These are phyloP conservation scores for Podarcis siculus DNA, from an alignment of 2,797 vertebrate genomes.

Conservation along the genomic window DNA sequence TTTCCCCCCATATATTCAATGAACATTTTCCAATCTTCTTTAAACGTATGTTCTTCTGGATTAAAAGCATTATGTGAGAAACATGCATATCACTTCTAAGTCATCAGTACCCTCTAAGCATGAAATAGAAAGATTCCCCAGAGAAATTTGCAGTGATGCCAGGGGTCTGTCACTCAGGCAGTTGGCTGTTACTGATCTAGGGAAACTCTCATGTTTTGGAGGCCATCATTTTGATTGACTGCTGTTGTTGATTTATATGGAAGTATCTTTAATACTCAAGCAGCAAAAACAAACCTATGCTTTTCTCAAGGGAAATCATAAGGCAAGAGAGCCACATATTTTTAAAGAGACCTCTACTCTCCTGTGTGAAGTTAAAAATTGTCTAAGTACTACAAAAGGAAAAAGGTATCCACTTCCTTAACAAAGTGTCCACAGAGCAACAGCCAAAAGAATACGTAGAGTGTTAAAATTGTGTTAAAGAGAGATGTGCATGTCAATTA, in stretches of 20 bases:
- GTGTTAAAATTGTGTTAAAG: background rate
- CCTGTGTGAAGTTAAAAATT: background rate
- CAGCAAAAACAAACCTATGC: constrained; percentile 3
- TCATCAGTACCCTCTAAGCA: background rate
- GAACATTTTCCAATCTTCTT: no score
- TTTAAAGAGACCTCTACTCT: background rate
- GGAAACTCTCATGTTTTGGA: constrained; percentile 6
- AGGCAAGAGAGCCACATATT: background rate
- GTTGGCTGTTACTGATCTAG: background rate
- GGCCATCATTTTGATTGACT: constrained; percentile 2
- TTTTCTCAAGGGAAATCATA: constrained; percentile 29
- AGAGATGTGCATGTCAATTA: constrained; percentile 13
- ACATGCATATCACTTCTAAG: background rate
- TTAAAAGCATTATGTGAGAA: no score
- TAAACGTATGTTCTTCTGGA: no score
- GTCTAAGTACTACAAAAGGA: background rate
- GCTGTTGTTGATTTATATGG: background rate
- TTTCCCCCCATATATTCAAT: no score
- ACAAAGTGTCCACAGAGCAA: background rate
- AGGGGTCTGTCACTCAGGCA: background rate
- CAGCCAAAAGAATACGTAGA: background rate
- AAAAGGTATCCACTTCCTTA: background rate
- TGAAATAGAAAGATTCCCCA: background rate
- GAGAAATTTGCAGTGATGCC: background rate
- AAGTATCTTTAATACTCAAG: background rate